Evolutionary conservation across 2,113 vertebrate genomes (phyloP).

Genomic region (Podocnemis expansa): DNA sequence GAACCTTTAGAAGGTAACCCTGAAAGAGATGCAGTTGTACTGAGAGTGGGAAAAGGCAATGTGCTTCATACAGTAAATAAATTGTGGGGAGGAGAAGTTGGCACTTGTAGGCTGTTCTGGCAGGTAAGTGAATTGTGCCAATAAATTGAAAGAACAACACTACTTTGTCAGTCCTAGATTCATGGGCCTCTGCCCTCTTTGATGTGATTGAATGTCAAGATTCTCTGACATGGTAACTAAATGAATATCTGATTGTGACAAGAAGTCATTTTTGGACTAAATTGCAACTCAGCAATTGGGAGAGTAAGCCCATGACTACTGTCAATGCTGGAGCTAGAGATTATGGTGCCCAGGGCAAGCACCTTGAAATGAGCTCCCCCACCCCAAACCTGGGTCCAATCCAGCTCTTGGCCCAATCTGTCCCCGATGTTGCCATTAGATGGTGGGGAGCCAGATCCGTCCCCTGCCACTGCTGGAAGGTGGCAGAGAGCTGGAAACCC

Average conservation of each 20-base stretch:
- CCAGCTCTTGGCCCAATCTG: too few species aligned
- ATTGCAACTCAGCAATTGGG: neutral
- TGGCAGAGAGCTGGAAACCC: too few species aligned
- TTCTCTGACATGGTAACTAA: neutral
- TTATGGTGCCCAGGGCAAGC: too few species aligned
- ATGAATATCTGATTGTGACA: neutral
- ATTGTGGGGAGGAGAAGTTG: neutral
- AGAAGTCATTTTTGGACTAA: neutral
- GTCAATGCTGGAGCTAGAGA: too few species aligned
- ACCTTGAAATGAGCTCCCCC: too few species aligned
- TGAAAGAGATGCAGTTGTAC: neutral
- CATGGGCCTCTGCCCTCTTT: neutral
- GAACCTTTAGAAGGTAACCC: conserved; percentile 20
- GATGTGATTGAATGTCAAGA: neutral
- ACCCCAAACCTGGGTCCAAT: too few species aligned
- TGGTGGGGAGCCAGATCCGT: too few species aligned
- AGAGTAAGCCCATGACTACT: neutral
- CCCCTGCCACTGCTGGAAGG: too few species aligned
- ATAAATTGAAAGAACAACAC: neutral
- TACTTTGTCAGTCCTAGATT: neutral
- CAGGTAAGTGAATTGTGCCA: neutral
- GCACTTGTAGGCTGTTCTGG: neutral
- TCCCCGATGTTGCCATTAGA: too few species aligned
- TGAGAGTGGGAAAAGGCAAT: neutral
- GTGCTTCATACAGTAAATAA: neutral